Percentiles rank a stretch among this genome's conserved stretches.
phyloP scores from a whole-genome alignment of 2,113 vertebrate species.

The Notarius lentiginosus region DNA sequence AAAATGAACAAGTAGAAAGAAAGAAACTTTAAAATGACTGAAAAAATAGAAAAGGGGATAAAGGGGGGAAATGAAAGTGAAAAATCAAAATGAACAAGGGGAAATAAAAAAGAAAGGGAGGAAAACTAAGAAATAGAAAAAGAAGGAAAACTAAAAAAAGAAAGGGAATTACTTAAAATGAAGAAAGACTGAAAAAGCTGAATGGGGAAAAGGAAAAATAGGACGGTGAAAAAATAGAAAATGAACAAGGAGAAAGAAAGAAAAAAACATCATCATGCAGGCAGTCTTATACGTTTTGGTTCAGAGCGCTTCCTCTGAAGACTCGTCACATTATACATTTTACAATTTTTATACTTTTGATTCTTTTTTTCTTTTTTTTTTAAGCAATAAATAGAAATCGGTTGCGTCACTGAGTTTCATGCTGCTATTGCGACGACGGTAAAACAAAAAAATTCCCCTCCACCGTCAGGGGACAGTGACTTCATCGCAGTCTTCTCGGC shows the following conservation, averaged over 20 bases:
- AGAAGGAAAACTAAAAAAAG: too few species aligned
- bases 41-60: background rate
- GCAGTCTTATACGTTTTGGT: too few species aligned
- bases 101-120: too few species aligned
- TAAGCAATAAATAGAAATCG: conserved; percentile 18
- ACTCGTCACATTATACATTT: background rate
- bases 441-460: conserved; percentile 58
- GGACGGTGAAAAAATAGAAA: background rate
- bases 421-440: conserved; percentile 49
- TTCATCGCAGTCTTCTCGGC: conserved; percentile 64
- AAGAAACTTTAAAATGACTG: background rate
- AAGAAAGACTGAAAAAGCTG: too few species aligned
- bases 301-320: conserved; percentile 24
- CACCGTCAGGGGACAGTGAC: conserved; percentile 71
- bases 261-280: too few species aligned
- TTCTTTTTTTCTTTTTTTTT: background rate
- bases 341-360: conserved; percentile 18
- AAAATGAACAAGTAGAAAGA: too few species aligned
- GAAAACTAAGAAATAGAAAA: too few species aligned
- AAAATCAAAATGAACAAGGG: background rate
- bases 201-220: background rate
- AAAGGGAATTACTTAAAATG: too few species aligned
- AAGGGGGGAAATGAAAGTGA: background rate
- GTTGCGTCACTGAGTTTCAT: conserved; percentile 22
- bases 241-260: background rate